Evolutionary conservation across 2,113 vertebrate genomes (phyloP).

Genomic region (Cyanoderma ruficeps): DNA sequence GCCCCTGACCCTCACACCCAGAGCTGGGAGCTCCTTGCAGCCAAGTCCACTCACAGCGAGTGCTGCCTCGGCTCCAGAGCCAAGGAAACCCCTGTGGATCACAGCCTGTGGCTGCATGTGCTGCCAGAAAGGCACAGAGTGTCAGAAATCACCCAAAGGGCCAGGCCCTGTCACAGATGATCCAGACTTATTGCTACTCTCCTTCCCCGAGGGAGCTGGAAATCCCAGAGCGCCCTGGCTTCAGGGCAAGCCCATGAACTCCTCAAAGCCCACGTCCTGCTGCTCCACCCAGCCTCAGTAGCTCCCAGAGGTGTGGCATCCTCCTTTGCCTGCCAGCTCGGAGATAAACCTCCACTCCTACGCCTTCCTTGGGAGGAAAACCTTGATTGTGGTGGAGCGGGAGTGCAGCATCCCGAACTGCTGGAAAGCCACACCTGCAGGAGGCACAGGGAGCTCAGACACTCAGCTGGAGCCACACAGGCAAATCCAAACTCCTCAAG

Average conservation of each 20-base stretch:
- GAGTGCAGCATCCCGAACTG: fast-evolving
- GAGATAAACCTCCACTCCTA: slow-evolving; percentile 23
- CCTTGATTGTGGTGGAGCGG: fast-evolving
- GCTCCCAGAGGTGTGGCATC: slow-evolving; percentile 30
- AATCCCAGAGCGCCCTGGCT: background rate
- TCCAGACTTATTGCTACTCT: background rate
- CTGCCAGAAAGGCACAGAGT: background rate
- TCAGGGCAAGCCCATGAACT: background rate
- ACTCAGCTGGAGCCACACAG: background rate
- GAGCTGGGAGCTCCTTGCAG: background rate
- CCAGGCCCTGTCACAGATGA: background rate
- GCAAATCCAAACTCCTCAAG: background rate
- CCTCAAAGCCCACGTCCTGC: background rate
- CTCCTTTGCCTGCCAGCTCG: background rate
- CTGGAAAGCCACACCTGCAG: background rate
- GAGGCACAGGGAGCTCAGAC: background rate
- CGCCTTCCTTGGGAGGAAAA: background rate
- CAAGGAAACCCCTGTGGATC: background rate
- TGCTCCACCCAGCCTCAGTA: slow-evolving; percentile 1
- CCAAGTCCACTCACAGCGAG: background rate
- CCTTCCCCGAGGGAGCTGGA: background rate
- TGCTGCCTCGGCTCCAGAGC: background rate
- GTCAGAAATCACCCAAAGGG: slow-evolving; percentile 1
- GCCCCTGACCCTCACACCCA: background rate
- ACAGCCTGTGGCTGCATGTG: background rate